Evolutionary conservation across 1,140 invertebrate genomes (phyloP), one percentile per base, ranked within the genome.

Genomic region (Nasonia longicornis): DNA sequence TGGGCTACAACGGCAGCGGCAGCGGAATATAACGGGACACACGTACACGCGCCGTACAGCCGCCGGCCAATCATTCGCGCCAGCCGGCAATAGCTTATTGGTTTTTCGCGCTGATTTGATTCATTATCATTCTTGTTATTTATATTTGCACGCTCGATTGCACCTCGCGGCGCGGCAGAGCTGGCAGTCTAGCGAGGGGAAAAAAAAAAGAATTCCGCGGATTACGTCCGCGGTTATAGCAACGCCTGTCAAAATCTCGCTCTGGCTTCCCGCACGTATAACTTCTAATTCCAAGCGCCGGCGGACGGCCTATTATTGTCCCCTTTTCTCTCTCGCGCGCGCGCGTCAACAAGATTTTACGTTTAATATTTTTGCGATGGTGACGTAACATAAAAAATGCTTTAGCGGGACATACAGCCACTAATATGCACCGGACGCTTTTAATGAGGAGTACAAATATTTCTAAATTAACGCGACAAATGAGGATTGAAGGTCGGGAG

Each of bases 91-190:
- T 87, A 88, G 87, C 85, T 88, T 89, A 88, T 89, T 88, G 87
- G 88, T 88, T 89, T 88, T 87, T 87, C 87, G 82, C 83, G 85
- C 85, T 87, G 85, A 88, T 87, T 87, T 89, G 87, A 89, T 88
- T 87, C 86, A 88, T 88, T 88, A 88, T 88, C 86, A 86, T 87
- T 88, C 86, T 79, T 52, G 87, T 88, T 88, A 88, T 88, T 88
- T 88, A 88, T 88, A 88, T 88, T 88, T 86, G 85, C 80, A 79
- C 84, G 85, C 80, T 84, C 84, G 72, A 63, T 77, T 75, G 80
- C 64, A 22, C 31, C 8, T 45, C n/a, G 74, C 52, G 74, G 31
- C 2, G 31, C 31, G 31, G 31, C 31, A 35, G 3, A 3, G 31
- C 0, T 35, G 31, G 3, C 31, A 35, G 31, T 35, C 1, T 26